Evolutionary conservation across 35 echinoderm and acorn worm genomes (phyloP).

Genomic region (Ptychodera flava): DNA sequence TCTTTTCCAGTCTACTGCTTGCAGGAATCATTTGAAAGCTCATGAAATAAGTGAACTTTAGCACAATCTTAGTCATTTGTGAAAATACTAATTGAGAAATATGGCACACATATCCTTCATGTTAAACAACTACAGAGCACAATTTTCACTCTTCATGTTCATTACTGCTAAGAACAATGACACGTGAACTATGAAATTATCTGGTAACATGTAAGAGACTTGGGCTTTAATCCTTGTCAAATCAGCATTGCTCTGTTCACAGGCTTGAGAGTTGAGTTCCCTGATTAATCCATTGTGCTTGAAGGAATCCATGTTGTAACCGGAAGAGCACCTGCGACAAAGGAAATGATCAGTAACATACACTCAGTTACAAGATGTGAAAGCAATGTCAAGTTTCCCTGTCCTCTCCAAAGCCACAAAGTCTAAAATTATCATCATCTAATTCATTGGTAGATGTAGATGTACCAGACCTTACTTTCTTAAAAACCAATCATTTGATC

Average conservation of each 20-base stretch:
- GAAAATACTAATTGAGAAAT: too few species aligned
- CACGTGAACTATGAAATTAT: neutral
- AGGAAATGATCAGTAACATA: neutral
- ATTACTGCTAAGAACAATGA: neutral
- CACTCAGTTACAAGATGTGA: neutral
- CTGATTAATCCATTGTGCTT: neutral
- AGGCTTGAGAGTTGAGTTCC: neutral
- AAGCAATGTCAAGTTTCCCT: neutral
- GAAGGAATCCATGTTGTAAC: neutral
- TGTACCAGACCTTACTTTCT: too few species aligned
- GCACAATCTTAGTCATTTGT: too few species aligned
- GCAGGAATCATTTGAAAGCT: too few species aligned
- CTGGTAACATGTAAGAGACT: neutral
- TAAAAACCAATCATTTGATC: too few species aligned
- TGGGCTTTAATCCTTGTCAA: neutral
- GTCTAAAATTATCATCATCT: neutral
- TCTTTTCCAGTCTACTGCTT: too few species aligned
- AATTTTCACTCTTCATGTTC: neutral
- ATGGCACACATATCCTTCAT: too few species aligned
- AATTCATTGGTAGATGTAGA: too few species aligned
- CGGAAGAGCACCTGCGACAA: neutral
- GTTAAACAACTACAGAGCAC: neutral
- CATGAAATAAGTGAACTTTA: too few species aligned
- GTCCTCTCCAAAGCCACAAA: neutral
- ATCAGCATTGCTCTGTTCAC: neutral